These are phyloP conservation scores for Cryptotis parvus DNA, from an alignment of 2,113 vertebrate species.

Conservation along the genomic window DNA sequence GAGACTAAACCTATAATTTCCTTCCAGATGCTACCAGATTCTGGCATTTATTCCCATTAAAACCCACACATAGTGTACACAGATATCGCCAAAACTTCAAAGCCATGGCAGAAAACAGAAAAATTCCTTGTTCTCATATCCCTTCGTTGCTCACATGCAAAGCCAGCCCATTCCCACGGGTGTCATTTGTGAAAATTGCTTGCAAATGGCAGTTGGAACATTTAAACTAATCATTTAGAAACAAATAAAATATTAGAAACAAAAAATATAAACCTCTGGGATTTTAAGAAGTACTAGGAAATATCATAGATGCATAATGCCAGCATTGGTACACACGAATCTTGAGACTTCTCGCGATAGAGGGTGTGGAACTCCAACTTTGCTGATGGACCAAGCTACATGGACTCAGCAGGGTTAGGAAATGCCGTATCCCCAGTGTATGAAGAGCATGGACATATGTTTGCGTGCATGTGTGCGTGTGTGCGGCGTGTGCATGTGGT, in stretches of 20 bases:
- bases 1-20: slow-evolving; percentile 32
- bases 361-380: background rate
- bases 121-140: background rate
- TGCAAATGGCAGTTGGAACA: slow-evolving; percentile 8
- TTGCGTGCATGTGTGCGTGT: no score
- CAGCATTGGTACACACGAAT: background rate
- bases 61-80: background rate
- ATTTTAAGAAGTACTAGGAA: slow-evolving; percentile 12
- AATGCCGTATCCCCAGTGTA: background rate
- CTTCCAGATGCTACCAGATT: background rate
- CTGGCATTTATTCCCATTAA: background rate
- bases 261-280: background rate
- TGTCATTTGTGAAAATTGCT: slow-evolving; percentile 16
- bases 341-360: background rate
- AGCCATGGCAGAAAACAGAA: background rate
- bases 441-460: no score
- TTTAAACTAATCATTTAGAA: slow-evolving; percentile 28
- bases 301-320: background rate
- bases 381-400: background rate
- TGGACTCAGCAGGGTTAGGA: no score
- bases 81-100: background rate
- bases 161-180: background rate
- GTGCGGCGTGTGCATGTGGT: background rate
- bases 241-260: slow-evolving; percentile 21
- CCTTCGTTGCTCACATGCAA: slow-evolving; percentile 4